phyloP scores from a whole-genome alignment of 2,888 invertebrate genomes.

The Drosophila kokeensis region DNA sequence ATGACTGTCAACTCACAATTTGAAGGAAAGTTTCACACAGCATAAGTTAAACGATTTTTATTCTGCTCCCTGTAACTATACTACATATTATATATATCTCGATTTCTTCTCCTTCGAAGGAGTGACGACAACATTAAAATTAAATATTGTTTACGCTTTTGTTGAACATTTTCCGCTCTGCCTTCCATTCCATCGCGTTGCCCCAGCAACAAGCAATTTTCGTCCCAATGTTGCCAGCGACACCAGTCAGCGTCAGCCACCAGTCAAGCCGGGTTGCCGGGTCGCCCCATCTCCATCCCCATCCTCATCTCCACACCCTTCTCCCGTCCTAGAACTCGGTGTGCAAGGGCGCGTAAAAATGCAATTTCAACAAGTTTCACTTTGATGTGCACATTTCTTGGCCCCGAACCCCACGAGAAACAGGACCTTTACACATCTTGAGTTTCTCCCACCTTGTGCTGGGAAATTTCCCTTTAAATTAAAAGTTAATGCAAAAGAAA shows the following conservation, averaged over 20 bases:
- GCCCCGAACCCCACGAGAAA: conserved; percentile 27
- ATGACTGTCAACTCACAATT: conserved; percentile 13
- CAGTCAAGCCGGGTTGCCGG: conserved; percentile 20
- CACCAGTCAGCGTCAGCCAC: conserved; percentile 28
- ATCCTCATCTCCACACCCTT: neutral
- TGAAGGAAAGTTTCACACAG: conserved; percentile 46
- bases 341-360: conserved; percentile 81
- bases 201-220: conserved; percentile 67
- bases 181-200: conserved; percentile 53
- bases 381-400: conserved; percentile 79
- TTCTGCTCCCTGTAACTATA: conserved; percentile 6
- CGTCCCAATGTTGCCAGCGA: conserved; percentile 50
- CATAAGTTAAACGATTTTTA: conserved; percentile 61
- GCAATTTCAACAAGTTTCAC: conserved; percentile 81
- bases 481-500: conserved; percentile 79
- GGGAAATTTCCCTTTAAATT: conserved; percentile 66
- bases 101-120: conserved; percentile 28
- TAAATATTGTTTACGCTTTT: conserved; percentile 72
- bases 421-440: conserved; percentile 11
- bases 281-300: neutral
- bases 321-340: conserved; percentile 47
- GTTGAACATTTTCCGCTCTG: conserved; percentile 59
- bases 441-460: conserved; percentile 20
- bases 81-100: neutral
- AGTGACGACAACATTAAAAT: conserved; percentile 71